Percentiles rank a stretch among this genome's conserved stretches.
These are phyloP conservation scores for Crossocerus cetratus DNA, from an alignment of 2,888 invertebrate genomes.

Conservation along the genomic window DNA sequence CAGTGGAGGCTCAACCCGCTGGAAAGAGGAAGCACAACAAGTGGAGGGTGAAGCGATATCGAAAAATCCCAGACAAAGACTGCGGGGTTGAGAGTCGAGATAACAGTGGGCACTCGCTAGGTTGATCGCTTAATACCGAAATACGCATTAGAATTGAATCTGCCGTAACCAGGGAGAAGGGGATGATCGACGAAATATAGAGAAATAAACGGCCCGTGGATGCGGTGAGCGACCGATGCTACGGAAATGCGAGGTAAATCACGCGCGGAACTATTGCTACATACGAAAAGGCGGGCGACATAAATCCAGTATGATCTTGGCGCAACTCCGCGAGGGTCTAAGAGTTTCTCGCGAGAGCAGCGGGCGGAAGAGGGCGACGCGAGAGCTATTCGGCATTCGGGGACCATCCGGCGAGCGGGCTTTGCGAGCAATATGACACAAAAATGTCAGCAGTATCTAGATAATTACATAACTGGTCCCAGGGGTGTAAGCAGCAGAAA, in stretches of 20 bases:
- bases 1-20: background rate
- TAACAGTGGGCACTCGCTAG: too few relatives aligned
- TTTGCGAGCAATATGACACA: constrained; percentile 64
- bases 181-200: background rate
- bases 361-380: background rate
- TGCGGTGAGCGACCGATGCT: background rate
- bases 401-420: constrained; percentile 18
- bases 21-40: background rate
- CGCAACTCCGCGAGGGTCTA: background rate
- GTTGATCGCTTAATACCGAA: background rate
- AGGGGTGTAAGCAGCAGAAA: constrained; percentile 62
- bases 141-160: background rate
- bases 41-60: background rate
- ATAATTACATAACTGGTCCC: constrained; percentile 73
- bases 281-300: background rate
- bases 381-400: constrained; percentile 26
- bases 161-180: background rate
- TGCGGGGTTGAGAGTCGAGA: too few relatives aligned
- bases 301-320: background rate
- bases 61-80: background rate
- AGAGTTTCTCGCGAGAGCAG: background rate
- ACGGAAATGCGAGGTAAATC: background rate
- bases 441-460: constrained; percentile 71
- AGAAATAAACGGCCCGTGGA: too few relatives aligned
- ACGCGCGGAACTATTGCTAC: background rate